Conservation (phyloP, 2,113 vertebrate genomes). For the Condylura cristata region DNA sequence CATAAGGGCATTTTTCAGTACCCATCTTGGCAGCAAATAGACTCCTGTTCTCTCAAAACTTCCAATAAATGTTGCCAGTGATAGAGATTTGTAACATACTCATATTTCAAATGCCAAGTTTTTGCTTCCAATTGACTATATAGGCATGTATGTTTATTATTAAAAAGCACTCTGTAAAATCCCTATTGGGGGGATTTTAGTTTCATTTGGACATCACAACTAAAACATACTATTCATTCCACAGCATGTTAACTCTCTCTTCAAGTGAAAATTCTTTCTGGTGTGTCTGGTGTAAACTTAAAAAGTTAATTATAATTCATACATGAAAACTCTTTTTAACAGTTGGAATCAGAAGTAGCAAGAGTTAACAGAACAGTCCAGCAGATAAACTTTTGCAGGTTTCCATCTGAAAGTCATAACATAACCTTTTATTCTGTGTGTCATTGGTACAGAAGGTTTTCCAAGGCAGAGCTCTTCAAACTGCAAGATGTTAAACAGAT, state of each 20-base stretch:
- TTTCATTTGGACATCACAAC: conserved; percentile 42
- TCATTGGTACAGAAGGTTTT: conserved; percentile 84
- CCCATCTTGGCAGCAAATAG: neutral
- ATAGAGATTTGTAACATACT: neutral
- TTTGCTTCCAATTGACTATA: conserved; percentile 43
- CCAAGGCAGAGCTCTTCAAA: conserved; percentile 85
- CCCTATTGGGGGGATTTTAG: neutral
- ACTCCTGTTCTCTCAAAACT: neutral
- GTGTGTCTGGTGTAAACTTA: conserved; percentile 34
- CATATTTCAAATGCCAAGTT: conserved; percentile 35
- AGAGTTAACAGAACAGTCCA: conserved; percentile 79
- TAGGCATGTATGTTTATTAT: conserved; percentile 30
- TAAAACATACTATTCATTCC: conserved; percentile 58
- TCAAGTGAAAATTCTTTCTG: conserved; percentile 63
- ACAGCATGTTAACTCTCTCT: neutral
- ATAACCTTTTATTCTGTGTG: conserved; percentile 86
- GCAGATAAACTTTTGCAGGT: conserved; percentile 85
- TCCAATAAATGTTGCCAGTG: conserved; percentile 5
- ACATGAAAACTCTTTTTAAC: conserved; percentile 53
- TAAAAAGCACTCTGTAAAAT: conserved; percentile 45
- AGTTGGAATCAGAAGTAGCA: conserved; percentile 73
- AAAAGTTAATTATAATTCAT: conserved; percentile 52
- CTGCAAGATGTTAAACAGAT: conserved; percentile 88
- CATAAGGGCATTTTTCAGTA: neutral
- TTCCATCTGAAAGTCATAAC: conserved; percentile 88